Conservation (phyloP, 2,113 vertebrate species). For the Apistogramma diplotaenia region DNA sequence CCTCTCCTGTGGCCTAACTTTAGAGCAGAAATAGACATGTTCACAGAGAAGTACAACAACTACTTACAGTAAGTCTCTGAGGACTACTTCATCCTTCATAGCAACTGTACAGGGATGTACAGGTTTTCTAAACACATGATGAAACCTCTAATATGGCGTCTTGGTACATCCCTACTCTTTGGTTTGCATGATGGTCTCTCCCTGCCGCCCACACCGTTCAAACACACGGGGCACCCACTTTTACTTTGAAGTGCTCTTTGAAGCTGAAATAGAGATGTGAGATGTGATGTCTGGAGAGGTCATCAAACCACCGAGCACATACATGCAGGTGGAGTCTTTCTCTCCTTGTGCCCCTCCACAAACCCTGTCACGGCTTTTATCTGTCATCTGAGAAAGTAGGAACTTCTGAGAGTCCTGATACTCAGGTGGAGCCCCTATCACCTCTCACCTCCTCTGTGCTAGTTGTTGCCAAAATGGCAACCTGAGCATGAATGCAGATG, state of each 20-base stretch:
- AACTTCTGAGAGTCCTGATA: conserved; percentile 16
- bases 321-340: conserved; percentile 8
- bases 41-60: no score
- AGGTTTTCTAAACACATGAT: neutral
- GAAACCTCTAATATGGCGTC: neutral
- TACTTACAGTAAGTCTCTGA: no score
- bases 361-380: conserved; percentile 10
- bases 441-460: neutral
- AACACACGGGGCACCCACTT: conserved; percentile 4
- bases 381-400: conserved; percentile 16
- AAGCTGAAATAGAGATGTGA: conserved; percentile 17
- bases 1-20: no score
- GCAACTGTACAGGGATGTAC: no score
- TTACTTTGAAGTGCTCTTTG: conserved; percentile 40
- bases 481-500: neutral
- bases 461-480: conserved; percentile 31
- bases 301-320: neutral
- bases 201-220: neutral
- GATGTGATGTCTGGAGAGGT: conserved; percentile 1
- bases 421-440: conserved; percentile 37
- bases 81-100: no score
- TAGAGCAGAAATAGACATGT: no score
- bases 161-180: neutral
- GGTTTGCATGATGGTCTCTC: neutral
- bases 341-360: neutral